A percentile compares a stretch with the other conserved stretches of the same genome.
Conservation (phyloP, 2,113 vertebrate genomes). For the Clinocottus analis region DNA sequence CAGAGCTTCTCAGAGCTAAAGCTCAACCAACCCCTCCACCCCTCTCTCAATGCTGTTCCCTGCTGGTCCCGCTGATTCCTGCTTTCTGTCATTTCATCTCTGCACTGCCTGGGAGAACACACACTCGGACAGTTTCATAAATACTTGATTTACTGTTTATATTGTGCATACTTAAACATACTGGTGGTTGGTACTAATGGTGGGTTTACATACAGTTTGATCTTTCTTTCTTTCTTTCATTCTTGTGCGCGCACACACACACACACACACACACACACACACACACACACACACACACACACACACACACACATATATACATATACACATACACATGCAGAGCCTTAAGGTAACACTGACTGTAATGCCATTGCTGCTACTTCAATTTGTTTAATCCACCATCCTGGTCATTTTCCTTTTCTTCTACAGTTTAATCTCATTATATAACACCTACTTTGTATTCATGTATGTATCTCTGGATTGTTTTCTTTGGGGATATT, state of each 20-base stretch:
- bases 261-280: slow-evolving; percentile 11
- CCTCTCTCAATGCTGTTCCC: slow-evolving; percentile 88
- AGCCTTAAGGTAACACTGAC: slow-evolving; percentile 62
- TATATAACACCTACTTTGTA: slow-evolving; percentile 43
- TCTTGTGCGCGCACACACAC: slow-evolving; percentile 22
- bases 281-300: slow-evolving; percentile 18
- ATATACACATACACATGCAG: slow-evolving; percentile 18
- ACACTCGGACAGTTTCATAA: slow-evolving; percentile 41
- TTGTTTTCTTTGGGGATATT: slow-evolving; percentile 34
- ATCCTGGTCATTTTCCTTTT: slow-evolving; percentile 56
- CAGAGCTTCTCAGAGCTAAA: slow-evolving; percentile 83
- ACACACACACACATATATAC: slow-evolving; percentile 21
- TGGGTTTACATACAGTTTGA: slow-evolving; percentile 19
- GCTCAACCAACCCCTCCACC: slow-evolving; percentile 84
- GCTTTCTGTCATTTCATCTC: slow-evolving; percentile 98
- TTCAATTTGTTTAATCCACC: slow-evolving; percentile 59
- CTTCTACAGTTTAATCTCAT: slow-evolving; percentile 48
- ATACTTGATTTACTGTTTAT: slow-evolving; percentile 23
- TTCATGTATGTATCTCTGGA: slow-evolving; percentile 16
- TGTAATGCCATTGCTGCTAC: slow-evolving; percentile 70
- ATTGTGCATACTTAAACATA: slow-evolving; percentile 20
- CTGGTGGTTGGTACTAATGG: slow-evolving; percentile 9
- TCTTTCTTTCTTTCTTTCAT: not conserved
- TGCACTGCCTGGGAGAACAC: slow-evolving; percentile 83
- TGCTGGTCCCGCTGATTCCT: slow-evolving; percentile 88